Conservation (phyloP, 2,888 invertebrate genomes). For the Drosophila quinaria region DNA sequence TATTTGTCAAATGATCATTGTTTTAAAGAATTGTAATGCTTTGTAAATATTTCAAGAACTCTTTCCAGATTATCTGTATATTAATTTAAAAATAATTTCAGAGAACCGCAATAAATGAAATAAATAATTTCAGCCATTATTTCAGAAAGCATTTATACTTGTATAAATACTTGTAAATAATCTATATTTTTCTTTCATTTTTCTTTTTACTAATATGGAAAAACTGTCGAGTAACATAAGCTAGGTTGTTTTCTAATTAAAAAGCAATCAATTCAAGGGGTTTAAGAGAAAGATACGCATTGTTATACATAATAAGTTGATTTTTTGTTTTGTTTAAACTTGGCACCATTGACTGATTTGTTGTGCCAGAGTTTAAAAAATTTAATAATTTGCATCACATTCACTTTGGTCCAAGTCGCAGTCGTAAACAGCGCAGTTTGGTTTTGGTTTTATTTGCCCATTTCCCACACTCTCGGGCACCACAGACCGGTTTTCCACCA, state of each 20-base stretch:
- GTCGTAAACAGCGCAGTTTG: slow-evolving; percentile 55
- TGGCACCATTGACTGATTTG: slow-evolving; percentile 10
- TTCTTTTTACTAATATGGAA: background rate
- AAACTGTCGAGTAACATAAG: background rate
- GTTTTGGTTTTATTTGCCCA: slow-evolving; percentile 59
- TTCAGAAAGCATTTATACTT: too few species aligned
- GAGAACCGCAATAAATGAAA: too few species aligned
- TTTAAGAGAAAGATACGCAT: slow-evolving; percentile 5
- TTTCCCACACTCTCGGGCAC: slow-evolving; percentile 59
- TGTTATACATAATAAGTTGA: slow-evolving; percentile 7
- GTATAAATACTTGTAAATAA: too few species aligned
- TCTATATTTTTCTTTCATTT: too few species aligned
- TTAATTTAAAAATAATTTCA: too few species aligned
- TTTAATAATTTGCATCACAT: slow-evolving; percentile 66
- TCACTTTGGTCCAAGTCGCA: slow-evolving; percentile 58
- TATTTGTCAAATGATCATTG: too few species aligned
- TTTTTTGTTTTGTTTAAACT: background rate
- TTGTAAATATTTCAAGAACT: too few species aligned
- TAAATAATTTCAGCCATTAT: too few species aligned
- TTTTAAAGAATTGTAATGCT: too few species aligned
- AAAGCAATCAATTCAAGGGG: background rate
- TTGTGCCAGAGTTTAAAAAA: slow-evolving; percentile 20
- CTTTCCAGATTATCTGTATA: too few species aligned
- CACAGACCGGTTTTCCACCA: slow-evolving; percentile 59
- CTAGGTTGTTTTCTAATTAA: background rate